Evolutionary conservation across 2,113 vertebrate species (phyloP).

Genomic region (Trinectes maculatus): DNA sequence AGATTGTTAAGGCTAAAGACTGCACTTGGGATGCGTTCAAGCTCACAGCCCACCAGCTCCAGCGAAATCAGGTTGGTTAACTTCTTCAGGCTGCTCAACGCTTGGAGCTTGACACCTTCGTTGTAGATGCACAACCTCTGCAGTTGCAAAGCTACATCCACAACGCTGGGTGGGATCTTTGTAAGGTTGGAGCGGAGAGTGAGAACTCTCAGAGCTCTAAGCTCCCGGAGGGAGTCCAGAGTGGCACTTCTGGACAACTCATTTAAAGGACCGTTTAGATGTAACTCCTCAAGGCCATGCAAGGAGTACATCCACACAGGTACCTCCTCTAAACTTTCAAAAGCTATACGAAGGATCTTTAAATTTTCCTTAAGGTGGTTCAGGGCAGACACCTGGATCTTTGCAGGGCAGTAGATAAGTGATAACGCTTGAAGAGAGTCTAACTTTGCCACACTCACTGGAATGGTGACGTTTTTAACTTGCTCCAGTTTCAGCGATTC

Average conservation of each 20-base stretch:
- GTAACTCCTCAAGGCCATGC: conserved; percentile 85
- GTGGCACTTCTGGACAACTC: conserved; percentile 79
- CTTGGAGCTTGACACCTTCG: conserved; percentile 83
- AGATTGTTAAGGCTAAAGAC: conserved; percentile 87
- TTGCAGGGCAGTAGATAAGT: conserved; percentile 83
- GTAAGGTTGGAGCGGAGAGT: conserved; percentile 81
- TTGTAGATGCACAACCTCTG: conserved; percentile 85
- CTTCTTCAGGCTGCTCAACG: conserved; percentile 88
- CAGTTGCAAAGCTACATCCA: conserved; percentile 83
- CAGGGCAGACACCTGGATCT: conserved; percentile 84
- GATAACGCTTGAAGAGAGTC: conserved; percentile 83
- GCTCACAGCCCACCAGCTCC: conserved; percentile 84
- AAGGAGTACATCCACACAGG: conserved; percentile 88
- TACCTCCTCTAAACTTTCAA: conserved; percentile 82
- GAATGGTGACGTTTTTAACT: conserved; percentile 83
- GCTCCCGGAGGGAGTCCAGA: conserved; percentile 85
- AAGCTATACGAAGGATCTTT: conserved; percentile 83
- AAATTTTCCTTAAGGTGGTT: conserved; percentile 84
- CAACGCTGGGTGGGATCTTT: conserved; percentile 85
- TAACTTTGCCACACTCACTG: conserved; percentile 82
- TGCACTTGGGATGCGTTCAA: conserved; percentile 89
- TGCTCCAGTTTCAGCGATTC: conserved; percentile 89
- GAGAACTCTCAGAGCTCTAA: conserved; percentile 84
- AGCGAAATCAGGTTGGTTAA: conserved; percentile 80
- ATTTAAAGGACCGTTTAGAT: conserved; percentile 83